Percentiles rank a stretch among this genome's conserved stretches.
Evolutionary conservation across 1,140 invertebrate genomes (phyloP).

Genomic region (Tenebrio molitor): DNA sequence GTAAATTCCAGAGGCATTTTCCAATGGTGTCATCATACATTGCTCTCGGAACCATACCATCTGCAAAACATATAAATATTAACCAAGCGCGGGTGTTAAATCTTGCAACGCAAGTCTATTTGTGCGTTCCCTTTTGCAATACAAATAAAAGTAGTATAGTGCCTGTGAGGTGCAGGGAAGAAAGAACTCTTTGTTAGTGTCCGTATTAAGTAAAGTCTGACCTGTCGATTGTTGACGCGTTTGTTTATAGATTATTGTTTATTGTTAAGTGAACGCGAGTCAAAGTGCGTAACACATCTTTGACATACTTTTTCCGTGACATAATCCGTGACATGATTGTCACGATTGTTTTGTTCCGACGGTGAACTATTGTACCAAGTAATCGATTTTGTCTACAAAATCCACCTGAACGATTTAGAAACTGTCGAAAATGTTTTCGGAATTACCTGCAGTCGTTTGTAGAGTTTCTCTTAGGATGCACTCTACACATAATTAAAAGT

Average conservation of each 20-base stretch:
- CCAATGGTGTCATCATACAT: conserved; percentile 32
- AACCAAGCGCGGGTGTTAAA: too few relatives aligned
- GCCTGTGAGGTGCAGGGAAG: too few relatives aligned
- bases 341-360: conserved; percentile 5
- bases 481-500: conserved; percentile 11
- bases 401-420: not conserved
- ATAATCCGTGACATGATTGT: conserved; percentile 31
- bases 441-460: conserved; percentile 3
- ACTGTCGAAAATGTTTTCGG: not conserved
- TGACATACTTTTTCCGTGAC: conserved; percentile 38
- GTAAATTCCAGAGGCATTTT: conserved; percentile 22
- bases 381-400: not conserved
- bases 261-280: not conserved
- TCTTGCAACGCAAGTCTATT: too few relatives aligned
- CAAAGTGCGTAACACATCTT: conserved; percentile 26
- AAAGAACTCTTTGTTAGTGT: too few relatives aligned
- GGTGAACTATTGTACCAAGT: not conserved
- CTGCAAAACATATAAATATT: conserved; percentile 28
- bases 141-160: too few relatives aligned
- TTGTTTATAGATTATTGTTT: too few relatives aligned
- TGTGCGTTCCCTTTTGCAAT: too few relatives aligned
- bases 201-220: too few relatives aligned
- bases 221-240: too few relatives aligned
- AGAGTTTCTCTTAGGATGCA: not conserved
- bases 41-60: conserved; percentile 18